Conservation (phyloP, 1,140 invertebrate genomes). For the Halictus rubicundus region DNA sequence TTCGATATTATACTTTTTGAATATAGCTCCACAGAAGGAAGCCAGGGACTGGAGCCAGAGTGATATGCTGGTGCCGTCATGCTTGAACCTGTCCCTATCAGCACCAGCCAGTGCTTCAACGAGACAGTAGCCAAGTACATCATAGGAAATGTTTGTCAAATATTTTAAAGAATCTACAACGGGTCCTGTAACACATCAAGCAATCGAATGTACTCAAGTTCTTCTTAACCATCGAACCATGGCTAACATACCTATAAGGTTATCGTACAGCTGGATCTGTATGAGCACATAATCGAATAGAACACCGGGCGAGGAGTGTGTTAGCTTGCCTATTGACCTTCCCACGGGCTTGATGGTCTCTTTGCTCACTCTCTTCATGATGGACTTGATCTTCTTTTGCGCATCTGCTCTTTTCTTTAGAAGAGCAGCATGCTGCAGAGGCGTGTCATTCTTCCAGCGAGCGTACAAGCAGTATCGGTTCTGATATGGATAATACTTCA, state of each 20-base stretch:
- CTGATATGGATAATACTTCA: conserved; percentile 96
- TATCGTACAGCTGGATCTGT: conserved; percentile 99
- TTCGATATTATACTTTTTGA: conserved; percentile 98
- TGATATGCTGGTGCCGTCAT: conserved; percentile 96
- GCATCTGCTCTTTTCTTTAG: conserved; percentile 91
- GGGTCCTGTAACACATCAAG: conserved; percentile 81
- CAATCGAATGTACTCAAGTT: neutral
- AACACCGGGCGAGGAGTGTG: conserved; percentile 96
- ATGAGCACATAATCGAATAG: conserved; percentile 96
- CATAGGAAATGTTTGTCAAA: conserved; percentile 96
- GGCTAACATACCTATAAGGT: conserved; percentile 86
- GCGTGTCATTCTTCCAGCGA: conserved; percentile 96
- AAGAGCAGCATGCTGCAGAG: conserved; percentile 89
- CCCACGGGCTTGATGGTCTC: conserved; percentile 99
- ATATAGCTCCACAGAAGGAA: conserved; percentile 96
- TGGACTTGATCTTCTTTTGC: conserved; percentile 95
- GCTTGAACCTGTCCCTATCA: conserved; percentile 89
- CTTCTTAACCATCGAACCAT: neutral
- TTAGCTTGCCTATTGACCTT: conserved; percentile 96
- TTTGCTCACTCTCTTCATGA: conserved; percentile 99
- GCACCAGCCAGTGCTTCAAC: conserved; percentile 93
- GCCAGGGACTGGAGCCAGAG: conserved; percentile 97
- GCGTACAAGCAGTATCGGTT: conserved; percentile 94
- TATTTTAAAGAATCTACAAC: conserved; percentile 99
- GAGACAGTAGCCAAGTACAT: conserved; percentile 97